Percentiles rank a stretch among this genome's conserved stretches.
phyloP scores from a whole-genome alignment of 1,140 invertebrate genomes.

The Neodiprion fabricii region DNA sequence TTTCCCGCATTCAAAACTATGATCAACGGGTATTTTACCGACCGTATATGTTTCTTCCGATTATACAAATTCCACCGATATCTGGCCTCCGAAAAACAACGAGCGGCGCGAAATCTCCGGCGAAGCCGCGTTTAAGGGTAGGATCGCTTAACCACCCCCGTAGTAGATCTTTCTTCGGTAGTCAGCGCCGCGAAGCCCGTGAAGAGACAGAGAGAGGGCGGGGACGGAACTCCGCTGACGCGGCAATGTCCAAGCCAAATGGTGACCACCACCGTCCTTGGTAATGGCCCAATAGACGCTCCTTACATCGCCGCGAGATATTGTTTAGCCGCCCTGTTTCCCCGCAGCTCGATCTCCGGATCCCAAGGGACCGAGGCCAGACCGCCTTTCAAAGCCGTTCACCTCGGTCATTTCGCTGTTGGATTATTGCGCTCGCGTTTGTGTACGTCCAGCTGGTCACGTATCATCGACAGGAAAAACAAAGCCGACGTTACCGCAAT shows the following conservation, averaged over 20 bases:
- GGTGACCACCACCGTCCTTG: constrained; percentile 53
- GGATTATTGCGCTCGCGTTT: no score
- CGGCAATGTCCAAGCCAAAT: constrained; percentile 58
- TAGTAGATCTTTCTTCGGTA: background rate
- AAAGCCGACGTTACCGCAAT: background rate
- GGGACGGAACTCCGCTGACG: constrained; percentile 49
- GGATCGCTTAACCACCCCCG: background rate
- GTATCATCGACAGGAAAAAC: background rate
- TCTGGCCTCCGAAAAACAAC: no score
- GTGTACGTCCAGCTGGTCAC: no score
- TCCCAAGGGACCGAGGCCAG: background rate
- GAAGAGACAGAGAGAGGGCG: constrained; percentile 33
- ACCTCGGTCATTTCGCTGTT: background rate
- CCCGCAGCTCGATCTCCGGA: background rate
- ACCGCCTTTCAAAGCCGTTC: no score
- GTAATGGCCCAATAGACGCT: constrained; percentile 62
- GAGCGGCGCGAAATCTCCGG: no score
- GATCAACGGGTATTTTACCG: no score
- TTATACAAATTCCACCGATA: no score
- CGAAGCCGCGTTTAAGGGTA: background rate
- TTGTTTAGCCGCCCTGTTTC: constrained; percentile 55
- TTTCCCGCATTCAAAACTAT: no score
- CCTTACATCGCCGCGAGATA: constrained; percentile 61
- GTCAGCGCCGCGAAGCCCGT: constrained; percentile 13
- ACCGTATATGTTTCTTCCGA: no score